Evolutionary conservation across 1,140 invertebrate species (phyloP).

Genomic region (Leptestheria dahalacensis): DNA sequence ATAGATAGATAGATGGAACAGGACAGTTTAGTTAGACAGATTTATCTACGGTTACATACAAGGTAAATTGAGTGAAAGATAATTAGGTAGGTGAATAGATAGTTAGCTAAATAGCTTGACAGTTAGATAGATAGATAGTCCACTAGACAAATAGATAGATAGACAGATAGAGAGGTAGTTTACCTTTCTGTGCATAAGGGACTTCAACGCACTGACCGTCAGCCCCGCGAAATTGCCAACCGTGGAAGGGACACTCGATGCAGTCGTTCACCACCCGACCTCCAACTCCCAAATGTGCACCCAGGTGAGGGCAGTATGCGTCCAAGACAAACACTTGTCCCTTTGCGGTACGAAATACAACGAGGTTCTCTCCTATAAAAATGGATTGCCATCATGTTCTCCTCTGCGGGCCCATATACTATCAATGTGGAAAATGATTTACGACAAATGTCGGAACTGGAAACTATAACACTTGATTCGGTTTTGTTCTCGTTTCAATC

Average conservation of each 20-base stretch:
- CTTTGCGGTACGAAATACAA: conserved; percentile 47
- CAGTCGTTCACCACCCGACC: conserved; percentile 57
- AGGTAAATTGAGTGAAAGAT: too few species aligned
- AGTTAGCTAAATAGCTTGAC: too few species aligned
- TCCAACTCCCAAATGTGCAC: conserved; percentile 64
- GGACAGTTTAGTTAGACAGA: too few species aligned
- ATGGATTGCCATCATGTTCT: too few species aligned
- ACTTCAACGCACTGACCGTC: conserved; percentile 54
- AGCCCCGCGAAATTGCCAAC: conserved; percentile 57
- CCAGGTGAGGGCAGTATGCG: conserved; percentile 78
- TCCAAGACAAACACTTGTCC: conserved; percentile 51
- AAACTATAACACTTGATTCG: too few species aligned
- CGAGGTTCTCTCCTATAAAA: conserved; percentile 51
- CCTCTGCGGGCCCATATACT: not conserved
- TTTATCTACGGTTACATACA: too few species aligned
- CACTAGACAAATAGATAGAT: too few species aligned
- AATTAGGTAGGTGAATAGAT: too few species aligned
- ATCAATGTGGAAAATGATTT: not conserved
- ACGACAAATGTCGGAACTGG: not conserved
- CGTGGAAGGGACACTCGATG: conserved; percentile 77
- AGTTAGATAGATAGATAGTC: too few species aligned
- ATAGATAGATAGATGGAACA: too few species aligned
- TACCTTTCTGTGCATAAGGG: conserved; percentile 45
- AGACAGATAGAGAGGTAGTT: conserved; percentile 11
- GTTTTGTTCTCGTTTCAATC: too few species aligned